phyloP scores from a whole-genome alignment of 2,888 invertebrate species.

The Falcaria lacertinaria region DNA sequence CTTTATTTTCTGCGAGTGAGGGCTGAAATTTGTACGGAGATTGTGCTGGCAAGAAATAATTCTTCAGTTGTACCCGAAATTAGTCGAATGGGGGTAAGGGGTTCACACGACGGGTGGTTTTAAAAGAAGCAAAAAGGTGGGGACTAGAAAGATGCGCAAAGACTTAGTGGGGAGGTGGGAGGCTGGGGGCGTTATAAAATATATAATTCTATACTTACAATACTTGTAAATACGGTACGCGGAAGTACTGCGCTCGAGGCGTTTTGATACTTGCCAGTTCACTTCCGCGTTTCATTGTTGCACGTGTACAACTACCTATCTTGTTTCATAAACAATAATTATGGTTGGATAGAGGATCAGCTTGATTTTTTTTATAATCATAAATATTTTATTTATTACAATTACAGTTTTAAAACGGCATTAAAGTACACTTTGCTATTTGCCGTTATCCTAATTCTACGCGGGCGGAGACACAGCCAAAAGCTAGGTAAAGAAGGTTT shows the following conservation, averaged over 20 bases:
- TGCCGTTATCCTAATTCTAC: no score
- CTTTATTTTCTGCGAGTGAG: conserved; percentile 33
- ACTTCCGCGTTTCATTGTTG: conserved; percentile 4
- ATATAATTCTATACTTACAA: conserved; percentile 81
- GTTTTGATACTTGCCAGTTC: conserved; percentile 46
- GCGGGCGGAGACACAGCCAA: no score
- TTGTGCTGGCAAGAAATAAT: conserved; percentile 70
- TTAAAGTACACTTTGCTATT: no score
- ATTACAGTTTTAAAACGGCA: no score
- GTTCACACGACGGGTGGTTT: conserved; percentile 78
- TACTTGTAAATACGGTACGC: conserved; percentile 80
- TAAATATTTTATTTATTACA: no score
- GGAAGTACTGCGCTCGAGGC: conserved; percentile 52
- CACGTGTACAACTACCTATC: no score
- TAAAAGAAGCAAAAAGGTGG: conserved; percentile 80
- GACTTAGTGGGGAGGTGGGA: conserved; percentile 68
- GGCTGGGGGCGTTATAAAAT: conserved; percentile 74
- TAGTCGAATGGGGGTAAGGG: conserved; percentile 79
- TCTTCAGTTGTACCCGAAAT: conserved; percentile 80
- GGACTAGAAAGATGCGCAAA: conserved; percentile 80
- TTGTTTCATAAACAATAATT: no score
- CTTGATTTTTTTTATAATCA: no score
- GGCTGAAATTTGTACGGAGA: conserved; percentile 40
- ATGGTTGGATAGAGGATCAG: no score
- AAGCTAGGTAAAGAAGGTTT: no score